Base-by-base conservation (phyloP, 2,797 vertebrate genomes). In the Antennarius maculatus region DNA sequence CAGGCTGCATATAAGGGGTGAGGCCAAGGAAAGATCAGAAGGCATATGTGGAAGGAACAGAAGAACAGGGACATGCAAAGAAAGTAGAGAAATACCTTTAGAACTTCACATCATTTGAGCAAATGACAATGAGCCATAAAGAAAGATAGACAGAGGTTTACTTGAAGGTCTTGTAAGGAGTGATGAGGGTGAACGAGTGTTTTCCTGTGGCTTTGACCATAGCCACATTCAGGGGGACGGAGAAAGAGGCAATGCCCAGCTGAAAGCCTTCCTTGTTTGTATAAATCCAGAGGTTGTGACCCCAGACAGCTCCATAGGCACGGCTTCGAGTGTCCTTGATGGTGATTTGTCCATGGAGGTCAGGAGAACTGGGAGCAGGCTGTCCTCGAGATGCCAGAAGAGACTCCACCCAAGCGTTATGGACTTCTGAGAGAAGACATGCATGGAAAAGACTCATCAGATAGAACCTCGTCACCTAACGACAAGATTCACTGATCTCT, bases 281-380 rank as follows among this genome's bases (percentile, higher is more conserved):
- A 79, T 93, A 93, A 53, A 94, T 83, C 93, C 93, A 94, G 29
- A 94, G 84, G 65, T 88, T 72, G 1, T 93, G 84, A 52, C 86
- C 84, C 54, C 78, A 87, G 18, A 94, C 45, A 1, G 92, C 91
- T 0, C 79, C 87, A 0, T 92, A 94, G 45, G 70, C 81, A 0
- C 91, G 91, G 37, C 74, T 86, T 6, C 90, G 79, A 0, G 80
- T 41, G 2, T 94, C 92, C 66, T 92, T 94, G 54, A 93, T 80
- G 2, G 55, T 75, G 57, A 94, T 85, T 50, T 82, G 74, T 43
- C 93, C 90, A 0, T 93, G 89, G 7, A 82, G 66, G 5, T 88
- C 50, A 2, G 90, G 69, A 1, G 85, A 59, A 16, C 73, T 0
- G 3, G 88, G 89, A n/a, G 84, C 73, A 29, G 83, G 72, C 60